Base-by-base conservation (phyloP, 2,797 vertebrate genomes). In the Amazona ochrocephala region DNA sequence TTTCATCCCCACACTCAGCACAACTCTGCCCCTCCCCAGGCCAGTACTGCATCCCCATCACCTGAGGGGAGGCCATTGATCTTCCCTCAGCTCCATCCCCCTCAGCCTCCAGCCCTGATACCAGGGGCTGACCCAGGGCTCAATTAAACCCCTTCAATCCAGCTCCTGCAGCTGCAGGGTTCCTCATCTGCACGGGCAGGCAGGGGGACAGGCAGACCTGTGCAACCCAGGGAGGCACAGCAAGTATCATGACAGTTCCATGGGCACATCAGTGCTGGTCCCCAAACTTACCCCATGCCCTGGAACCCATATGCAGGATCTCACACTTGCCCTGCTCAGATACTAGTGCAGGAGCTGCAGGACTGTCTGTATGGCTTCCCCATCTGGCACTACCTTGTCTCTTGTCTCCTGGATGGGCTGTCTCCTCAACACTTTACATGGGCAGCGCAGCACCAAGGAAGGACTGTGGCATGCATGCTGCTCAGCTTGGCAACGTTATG, bases 271-370 rank as follows among this genome's bases (percentile, higher is more conserved):
- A 0, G 3, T 41, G 11, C 15, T 21, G 14, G 42, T 65, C 15
- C 13, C 0, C 0, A 14, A 45, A 42, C 34, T 29, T 68, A 17
- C 3, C 15, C n/a, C 39, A 66, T 47, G 44, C 5, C 27, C 9
- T 2, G 30, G 8, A 13, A 39, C 16, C 32, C 3, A 3, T 23
- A 20, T 51, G 12, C 27, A 50, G 10, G 51, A 32, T 11, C 64
- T 22, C n/a, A 47, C 1, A 0, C 21, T 23, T 47, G 30, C 8
- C 5, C 22, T 62, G 21, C 42, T 74, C 70, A 41, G 61, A 23
- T 74, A 27, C 1, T 2, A 8, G 32, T 60, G 23, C 34, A 42
- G 87, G 7, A 68, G 23, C 22, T 80, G 48, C 32, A 5, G 3
- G 22, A 26, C 41, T 54, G 45, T 39, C 29, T 1, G 0, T 18